A percentile compares a stretch with the other conserved stretches of the same genome.
Evolutionary conservation across 2,797 vertebrate species (phyloP).

Genomic region (Euthynnus affinis): DNA sequence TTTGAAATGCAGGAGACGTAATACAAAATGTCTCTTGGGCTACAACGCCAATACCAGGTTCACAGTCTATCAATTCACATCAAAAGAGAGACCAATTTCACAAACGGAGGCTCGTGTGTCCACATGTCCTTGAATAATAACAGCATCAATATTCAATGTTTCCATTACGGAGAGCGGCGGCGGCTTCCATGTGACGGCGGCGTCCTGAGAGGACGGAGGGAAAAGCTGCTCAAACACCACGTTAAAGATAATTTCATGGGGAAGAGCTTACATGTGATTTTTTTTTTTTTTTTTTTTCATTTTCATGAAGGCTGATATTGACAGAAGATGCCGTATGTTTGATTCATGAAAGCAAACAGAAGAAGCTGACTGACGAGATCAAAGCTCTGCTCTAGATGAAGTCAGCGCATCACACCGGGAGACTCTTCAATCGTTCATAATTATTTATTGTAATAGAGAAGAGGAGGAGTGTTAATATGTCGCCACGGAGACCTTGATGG

Average conservation of each 20-base stretch:
- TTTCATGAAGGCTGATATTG: conserved; percentile 34
- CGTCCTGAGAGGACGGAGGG: conserved; percentile 29
- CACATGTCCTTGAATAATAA: conserved; percentile 73
- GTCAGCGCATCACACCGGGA: not conserved
- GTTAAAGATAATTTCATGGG: conserved; percentile 16
- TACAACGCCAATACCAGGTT: conserved; percentile 12
- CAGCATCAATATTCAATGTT: conserved; percentile 68
- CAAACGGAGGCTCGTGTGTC: conserved; percentile 48
- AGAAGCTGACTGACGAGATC: not conserved
- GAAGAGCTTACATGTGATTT: not conserved
- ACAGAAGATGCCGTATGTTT: conserved; percentile 41
- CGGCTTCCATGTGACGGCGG: conserved; percentile 4
- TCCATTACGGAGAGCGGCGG: conserved; percentile 48
- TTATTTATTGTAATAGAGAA: not conserved
- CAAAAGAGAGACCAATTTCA: conserved; percentile 43
- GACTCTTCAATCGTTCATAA: not conserved
- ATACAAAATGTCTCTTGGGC: conserved; percentile 32
- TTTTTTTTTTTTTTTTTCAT: not conserved
- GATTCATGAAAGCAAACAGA: conserved; percentile 30
- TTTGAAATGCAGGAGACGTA: conserved; percentile 36
- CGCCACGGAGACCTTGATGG: too few species aligned
- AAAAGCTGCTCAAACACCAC: conserved; percentile 27
- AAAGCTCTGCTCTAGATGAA: not conserved
- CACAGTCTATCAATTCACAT: conserved; percentile 61
- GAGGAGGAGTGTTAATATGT: too few species aligned